Evolutionary conservation across 1,140 invertebrate species (phyloP).

Genomic region (Uloborus diversus): DNA sequence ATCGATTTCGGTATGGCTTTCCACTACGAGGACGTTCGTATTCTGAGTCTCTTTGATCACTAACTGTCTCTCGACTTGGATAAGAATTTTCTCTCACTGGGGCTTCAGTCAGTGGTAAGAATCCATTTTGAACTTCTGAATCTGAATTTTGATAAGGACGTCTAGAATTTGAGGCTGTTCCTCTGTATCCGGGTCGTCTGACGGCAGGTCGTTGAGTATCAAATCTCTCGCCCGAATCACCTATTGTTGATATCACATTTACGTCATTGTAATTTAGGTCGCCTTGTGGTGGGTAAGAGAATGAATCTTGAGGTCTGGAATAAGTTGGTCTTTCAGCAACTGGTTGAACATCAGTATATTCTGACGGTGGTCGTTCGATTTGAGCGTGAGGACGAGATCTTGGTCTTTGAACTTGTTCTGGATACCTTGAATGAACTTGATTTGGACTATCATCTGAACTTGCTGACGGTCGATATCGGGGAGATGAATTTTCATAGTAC

Average conservation of each 20-base stretch:
- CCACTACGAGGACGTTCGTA: neutral
- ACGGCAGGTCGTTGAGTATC: neutral
- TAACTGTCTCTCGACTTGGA: neutral
- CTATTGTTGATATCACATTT: constrained; percentile 10
- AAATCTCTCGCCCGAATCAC: neutral
- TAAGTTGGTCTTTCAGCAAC: neutral
- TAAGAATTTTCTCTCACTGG: neutral
- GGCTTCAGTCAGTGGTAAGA: neutral
- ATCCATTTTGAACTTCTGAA: neutral
- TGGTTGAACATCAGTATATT: neutral
- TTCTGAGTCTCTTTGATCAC: neutral
- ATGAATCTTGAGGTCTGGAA: neutral
- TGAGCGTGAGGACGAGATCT: neutral
- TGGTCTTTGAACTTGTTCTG: neutral
- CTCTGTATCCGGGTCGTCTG: neutral
- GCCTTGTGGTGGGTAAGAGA: neutral
- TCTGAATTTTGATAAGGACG: neutral
- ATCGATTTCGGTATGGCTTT: neutral
- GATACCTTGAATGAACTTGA: no score
- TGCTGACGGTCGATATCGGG: neutral
- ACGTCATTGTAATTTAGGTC: neutral
- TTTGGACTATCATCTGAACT: no score
- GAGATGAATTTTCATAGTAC: neutral
- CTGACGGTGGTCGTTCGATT: constrained; percentile 15
- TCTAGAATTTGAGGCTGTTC: neutral